Evolutionary conservation across 2,113 vertebrate species (phyloP).

Genomic region (Natator depressus): DNA sequence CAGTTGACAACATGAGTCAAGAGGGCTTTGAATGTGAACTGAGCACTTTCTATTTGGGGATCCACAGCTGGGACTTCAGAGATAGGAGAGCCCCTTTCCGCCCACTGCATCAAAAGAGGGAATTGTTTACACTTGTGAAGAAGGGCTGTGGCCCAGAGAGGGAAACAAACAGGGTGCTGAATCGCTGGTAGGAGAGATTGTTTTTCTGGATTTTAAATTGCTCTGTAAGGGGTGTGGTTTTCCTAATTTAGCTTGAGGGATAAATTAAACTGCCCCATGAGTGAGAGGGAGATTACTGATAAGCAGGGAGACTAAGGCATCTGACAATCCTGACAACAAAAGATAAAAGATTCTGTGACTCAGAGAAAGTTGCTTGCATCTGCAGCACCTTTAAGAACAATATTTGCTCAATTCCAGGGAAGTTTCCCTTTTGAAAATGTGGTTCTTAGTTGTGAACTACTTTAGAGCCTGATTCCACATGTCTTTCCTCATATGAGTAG

Average conservation of each 20-base stretch:
- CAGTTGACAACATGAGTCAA: background rate
- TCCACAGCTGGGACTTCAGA: background rate
- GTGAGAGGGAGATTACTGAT: background rate
- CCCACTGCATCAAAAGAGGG: background rate
- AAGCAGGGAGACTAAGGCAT: background rate
- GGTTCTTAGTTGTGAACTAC: background rate
- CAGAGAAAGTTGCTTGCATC: background rate
- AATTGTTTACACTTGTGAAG: background rate
- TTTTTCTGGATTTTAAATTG: background rate
- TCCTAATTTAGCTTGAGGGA: background rate
- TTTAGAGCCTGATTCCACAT: background rate
- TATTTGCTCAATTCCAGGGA: background rate
- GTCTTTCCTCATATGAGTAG: background rate
- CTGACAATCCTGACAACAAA: background rate
- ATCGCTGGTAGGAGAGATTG: background rate
- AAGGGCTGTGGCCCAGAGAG: background rate
- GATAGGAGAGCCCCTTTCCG: background rate
- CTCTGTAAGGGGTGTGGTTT: background rate
- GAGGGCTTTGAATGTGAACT: background rate
- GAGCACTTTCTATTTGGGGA: background rate
- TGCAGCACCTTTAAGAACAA: slow-evolving; percentile 23
- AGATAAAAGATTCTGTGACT: background rate
- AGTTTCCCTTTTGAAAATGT: slow-evolving; percentile 17
- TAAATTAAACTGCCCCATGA: background rate
- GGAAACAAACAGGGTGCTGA: background rate